A percentile compares a stretch with the other conserved stretches of the same genome.
Evolutionary conservation across 2,113 vertebrate genomes (phyloP).

Genomic region (Spizaetus ornatus): DNA sequence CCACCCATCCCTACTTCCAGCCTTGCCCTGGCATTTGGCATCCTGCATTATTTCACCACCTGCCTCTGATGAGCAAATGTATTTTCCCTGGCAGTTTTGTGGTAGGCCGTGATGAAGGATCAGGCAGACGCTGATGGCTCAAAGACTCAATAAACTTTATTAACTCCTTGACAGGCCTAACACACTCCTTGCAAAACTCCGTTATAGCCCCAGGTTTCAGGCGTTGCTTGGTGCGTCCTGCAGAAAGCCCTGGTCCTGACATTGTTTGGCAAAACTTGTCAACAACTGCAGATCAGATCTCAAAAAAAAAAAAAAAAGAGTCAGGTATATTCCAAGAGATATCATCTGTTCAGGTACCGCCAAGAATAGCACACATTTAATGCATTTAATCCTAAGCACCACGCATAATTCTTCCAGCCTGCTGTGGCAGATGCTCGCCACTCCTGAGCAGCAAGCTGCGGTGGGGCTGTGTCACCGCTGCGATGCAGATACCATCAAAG

Average conservation of each 20-base stretch:
- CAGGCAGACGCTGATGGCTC: not conserved
- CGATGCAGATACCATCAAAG: accelerated
- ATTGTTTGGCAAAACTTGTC: not conserved
- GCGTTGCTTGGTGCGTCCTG: not conserved
- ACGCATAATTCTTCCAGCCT: not conserved
- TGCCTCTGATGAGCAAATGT: not conserved
- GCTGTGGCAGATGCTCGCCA: not conserved
- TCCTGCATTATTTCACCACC: not conserved
- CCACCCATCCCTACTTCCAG: not conserved
- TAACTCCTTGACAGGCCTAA: not conserved
- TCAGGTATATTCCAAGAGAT: not conserved
- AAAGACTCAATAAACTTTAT: slow-evolving; percentile 33
- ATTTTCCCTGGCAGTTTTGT: not conserved
- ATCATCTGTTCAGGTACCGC: not conserved
- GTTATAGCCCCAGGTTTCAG: not conserved
- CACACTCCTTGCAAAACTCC: not conserved
- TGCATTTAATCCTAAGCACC: not conserved
- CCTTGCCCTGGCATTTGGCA: not conserved
- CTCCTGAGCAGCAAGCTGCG: not conserved
- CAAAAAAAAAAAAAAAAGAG: not conserved
- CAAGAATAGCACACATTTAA: not conserved
- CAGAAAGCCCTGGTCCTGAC: not conserved
- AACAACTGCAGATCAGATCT: not conserved
- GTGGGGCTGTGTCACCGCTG: not conserved
- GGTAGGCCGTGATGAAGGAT: not conserved